Evolutionary conservation across 2,888 invertebrate species (phyloP).

Genomic region (Aphodius sticticus): DNA sequence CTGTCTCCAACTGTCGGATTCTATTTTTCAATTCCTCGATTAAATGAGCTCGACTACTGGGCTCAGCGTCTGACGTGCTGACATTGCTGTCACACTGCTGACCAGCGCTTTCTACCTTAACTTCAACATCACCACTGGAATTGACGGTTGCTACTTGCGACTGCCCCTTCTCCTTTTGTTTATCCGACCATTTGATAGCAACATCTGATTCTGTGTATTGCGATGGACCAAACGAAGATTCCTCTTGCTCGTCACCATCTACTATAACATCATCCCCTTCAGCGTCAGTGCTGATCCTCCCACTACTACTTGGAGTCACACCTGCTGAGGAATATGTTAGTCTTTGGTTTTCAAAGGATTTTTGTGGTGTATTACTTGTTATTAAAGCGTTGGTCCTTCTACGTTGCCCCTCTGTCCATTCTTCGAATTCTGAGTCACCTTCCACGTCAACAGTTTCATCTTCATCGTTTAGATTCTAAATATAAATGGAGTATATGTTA

Average conservation of each 20-base stretch:
- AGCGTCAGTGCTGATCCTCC: conserved; percentile 50
- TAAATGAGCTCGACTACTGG: conserved; percentile 60
- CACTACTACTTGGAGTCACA: conserved; percentile 53
- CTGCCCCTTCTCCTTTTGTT: conserved; percentile 48
- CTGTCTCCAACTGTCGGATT: conserved; percentile 65
- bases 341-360: not conserved
- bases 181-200: conserved; percentile 47
- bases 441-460: conserved; percentile 76
- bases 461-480: conserved; percentile 61
- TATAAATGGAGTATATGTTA: not conserved
- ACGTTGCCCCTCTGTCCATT: conserved; percentile 62
- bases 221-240: conserved; percentile 56
- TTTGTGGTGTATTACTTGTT: conserved; percentile 40
- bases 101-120: conserved; percentile 53
- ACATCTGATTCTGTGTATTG: conserved; percentile 59
- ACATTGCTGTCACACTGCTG: conserved; percentile 61
- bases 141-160: conserved; percentile 57
- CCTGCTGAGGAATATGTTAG: conserved; percentile 14
- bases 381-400: conserved; percentile 51
- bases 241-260: conserved; percentile 59
- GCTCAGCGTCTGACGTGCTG: conserved; percentile 60
- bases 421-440: conserved; percentile 66
- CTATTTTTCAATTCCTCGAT: conserved; percentile 67
- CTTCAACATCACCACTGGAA: conserved; percentile 59
- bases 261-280: conserved; percentile 59